Base-by-base conservation (phyloP, 2,113 vertebrate species). In the Misgurnus anguillicaudatus region DNA sequence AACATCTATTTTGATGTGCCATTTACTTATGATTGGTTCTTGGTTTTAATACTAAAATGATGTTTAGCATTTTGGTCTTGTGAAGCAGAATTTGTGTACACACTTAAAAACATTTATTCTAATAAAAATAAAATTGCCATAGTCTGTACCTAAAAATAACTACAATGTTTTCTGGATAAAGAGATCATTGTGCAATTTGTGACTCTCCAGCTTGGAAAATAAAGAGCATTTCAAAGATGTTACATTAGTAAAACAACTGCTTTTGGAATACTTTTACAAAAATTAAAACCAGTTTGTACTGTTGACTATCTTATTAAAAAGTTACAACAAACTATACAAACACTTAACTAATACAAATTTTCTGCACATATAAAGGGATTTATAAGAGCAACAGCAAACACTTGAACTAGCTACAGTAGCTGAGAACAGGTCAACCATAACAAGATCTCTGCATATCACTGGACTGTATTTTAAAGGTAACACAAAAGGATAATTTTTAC, bases 191-290 rank as follows among this genome's bases (percentile, higher is more conserved):
- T 53, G 47, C 8, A 70, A 10, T 69, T 53, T 70, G 5, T 53
- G 24, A 70, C 11, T 55, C 67, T 70, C 8, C 6, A 57, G 10
- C 17, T 21, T 16, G 11, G 53, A 8, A 58, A 58, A 42, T 58
- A 21, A 21, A 71, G 31, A 71, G 51, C 51, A 71, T 67, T 67
- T 47, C 36, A 19, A 71, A 41, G 17, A 21, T n/a, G 36, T 11
- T 72, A 57, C 17, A 13, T 13, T 57, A 71, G 36, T 57, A 72
- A 41, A 72, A 72, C 6, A 71, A 55, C 7, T 14, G 9, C 53
- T 41, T 42, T 19, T n/a, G 17, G 6, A 1, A 57, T 19, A 13
- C n/a, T n/a, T n/a, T n/a, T n/a, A n/a, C 8, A 72, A 0, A 4
- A 6, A 19, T 11, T 21, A 21, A 48, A 48, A 57, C n/a, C 42